Conservation (phyloP, 2,797 vertebrate species). For the Zalophus californianus region DNA sequence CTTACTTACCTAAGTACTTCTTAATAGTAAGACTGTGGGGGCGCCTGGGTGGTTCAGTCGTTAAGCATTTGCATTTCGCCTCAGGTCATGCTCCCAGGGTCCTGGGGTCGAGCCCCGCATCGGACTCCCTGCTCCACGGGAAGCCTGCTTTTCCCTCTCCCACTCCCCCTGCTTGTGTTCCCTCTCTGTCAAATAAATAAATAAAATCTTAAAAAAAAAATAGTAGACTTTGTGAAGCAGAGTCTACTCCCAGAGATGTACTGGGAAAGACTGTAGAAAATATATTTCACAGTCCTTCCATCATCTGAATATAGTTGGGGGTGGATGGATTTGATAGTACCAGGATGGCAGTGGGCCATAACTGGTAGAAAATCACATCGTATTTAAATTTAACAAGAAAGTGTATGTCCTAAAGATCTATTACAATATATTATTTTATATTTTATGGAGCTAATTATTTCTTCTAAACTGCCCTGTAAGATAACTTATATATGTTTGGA, state of each 20-base stretch:
- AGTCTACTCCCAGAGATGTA: background rate
- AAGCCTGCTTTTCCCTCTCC: too few relatives aligned
- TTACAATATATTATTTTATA: background rate
- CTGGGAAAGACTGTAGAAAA: background rate
- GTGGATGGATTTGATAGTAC: background rate
- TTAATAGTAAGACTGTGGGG: background rate
- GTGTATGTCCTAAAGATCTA: background rate
- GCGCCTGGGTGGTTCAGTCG: too few relatives aligned
- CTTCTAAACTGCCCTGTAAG: background rate
- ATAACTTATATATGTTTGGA: background rate
- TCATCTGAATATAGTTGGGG: background rate
- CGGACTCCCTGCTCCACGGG: too few relatives aligned
- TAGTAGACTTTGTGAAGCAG: background rate
- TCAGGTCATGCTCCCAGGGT: too few relatives aligned
- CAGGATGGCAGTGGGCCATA: background rate
- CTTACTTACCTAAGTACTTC: background rate
- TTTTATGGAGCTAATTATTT: background rate
- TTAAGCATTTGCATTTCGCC: too few relatives aligned
- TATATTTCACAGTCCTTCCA: background rate
- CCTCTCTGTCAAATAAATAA: too few relatives aligned
- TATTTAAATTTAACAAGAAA: background rate
- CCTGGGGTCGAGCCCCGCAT: too few relatives aligned
- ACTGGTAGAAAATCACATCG: background rate
- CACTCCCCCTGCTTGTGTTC: too few relatives aligned
- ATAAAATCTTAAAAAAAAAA: too few relatives aligned